Evolutionary conservation across 2,888 invertebrate species (phyloP), one percentile per base, ranked within the genome.

Genomic region (Acanthosoma haemorrhoidale): DNA sequence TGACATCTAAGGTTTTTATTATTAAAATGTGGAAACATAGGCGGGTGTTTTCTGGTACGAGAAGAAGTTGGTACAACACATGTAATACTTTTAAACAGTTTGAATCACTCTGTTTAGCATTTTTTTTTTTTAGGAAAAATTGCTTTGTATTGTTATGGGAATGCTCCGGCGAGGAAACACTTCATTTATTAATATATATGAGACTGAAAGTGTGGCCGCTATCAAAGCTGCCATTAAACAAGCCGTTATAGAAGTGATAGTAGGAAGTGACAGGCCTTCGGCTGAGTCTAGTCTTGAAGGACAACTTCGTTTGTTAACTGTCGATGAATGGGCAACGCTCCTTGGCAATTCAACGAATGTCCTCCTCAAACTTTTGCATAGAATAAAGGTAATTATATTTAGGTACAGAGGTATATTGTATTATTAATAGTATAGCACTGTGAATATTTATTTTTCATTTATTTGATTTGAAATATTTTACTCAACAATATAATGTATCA

Each of bases 71-170:
- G n/a, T n/a, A 18, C 4, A 9, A 5, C 11, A 9, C 4, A 21
- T 41, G 13, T 43, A 21, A 8, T 4, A 13, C 21, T 21, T n/a
- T n/a, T n/a, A n/a, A n/a, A n/a, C n/a, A n/a, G n/a, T 74, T 74
- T n/a, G n/a, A n/a, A n/a, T n/a, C n/a, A n/a, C n/a, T n/a, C n/a
- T n/a, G n/a, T n/a, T n/a, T 43, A 43, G 4, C 21, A 39, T 73
- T 74, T 73, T 71, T 72, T 75, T 73, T 75, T 77, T 78, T 74
- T 86, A 92, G 84, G 96, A 96, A 78, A 91, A 93, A 80, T 83
- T 95, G 71, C 86, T 91, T 60, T 90, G 92, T 70, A 91, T 94
- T 75, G 88, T 96, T 16, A 91, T 96, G 78, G 97, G 97, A 2
- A 86, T 97, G 78, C 82, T 97, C 70, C 84, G 96, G 58, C 87